These are phyloP conservation scores for Rhea pennata DNA, from an alignment of 2,113 vertebrate species.

Conservation along the genomic window DNA sequence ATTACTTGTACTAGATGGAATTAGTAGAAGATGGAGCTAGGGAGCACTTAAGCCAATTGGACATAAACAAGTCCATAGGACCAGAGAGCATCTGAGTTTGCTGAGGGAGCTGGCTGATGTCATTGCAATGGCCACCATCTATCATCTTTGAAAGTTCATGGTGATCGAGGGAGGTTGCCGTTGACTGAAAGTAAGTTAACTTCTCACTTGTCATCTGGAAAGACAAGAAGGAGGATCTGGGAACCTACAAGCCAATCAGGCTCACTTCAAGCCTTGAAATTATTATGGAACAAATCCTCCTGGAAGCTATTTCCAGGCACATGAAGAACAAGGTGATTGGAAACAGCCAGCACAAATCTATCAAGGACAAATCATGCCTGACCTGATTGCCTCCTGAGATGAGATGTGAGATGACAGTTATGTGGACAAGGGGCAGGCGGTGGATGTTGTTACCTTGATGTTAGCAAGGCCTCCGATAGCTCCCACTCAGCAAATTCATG, in stretches of 20 bases:
- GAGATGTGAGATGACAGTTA: background rate
- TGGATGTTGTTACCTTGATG: background rate
- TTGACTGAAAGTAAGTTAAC: background rate
- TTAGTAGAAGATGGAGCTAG: background rate
- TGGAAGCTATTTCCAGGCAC: background rate
- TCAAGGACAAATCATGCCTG: background rate
- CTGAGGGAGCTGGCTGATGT: background rate
- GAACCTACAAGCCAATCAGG: background rate
- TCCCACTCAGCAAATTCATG: background rate
- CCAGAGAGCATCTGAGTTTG: rapidly evolving
- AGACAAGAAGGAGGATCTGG: background rate
- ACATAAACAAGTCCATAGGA: background rate
- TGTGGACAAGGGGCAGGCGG: background rate
- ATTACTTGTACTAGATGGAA: background rate
- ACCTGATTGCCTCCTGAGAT: background rate
- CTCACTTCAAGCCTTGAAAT: background rate
- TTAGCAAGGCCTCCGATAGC: background rate
- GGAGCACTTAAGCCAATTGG: background rate
- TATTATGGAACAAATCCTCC: background rate
- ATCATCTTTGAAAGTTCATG: background rate
- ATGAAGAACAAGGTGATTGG: background rate
- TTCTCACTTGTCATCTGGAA: background rate
- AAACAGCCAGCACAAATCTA: background rate
- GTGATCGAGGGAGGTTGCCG: background rate
- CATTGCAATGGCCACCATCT: background rate